Evolutionary conservation across 1,140 invertebrate genomes (phyloP), one percentile per base, ranked within the genome.

Genomic region (Drosophila pallidifrons): DNA sequence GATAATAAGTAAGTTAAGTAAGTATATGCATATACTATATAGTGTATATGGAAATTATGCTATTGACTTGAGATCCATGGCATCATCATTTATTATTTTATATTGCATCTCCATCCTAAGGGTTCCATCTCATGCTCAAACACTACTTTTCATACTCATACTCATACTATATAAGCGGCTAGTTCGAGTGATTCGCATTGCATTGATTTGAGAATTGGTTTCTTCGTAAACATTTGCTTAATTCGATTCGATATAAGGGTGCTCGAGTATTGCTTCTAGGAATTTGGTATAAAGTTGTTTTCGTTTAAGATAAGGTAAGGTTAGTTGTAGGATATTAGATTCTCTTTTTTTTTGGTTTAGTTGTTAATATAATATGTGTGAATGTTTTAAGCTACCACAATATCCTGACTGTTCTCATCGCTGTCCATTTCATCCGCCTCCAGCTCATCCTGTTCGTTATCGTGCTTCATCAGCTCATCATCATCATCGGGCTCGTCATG

Each of bases 371-470:
- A 10, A 38, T 10, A 38, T 38, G 2, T 38, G 8, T 38, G 3
- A 6, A 54, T 54, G 28, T 13, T 70, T 70, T 92, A 93, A 49
- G 92, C 91, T 75, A 92, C 92, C 61, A 91, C 82, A 71, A 93
- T 93, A 75, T 93, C 92, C 75, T 92, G 92, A 63, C 92, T 92
- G 30, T 92, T 92, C 58, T 93, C 92, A 54, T 92, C 92, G 57
- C 92, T 91, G 15, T 88, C 82, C 68, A 86, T 30, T 35, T 86
- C 81, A 38, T 85, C 82, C 6, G 67, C 83, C 10, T 91, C 85
- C 41, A 75, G 59, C 0, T 88, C 68, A 16, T 85, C 47, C 25
- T 51, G 45, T 11, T 65, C 61, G 5, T 58, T 54, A 57, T 57
- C 54, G 0, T 41, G 54, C 35, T 41, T 57, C 54, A 57, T 57